Percentiles rank a stretch among this genome's conserved stretches.
Conservation (phyloP, 2,888 invertebrate species). For the Rhorus exstirpatorius region DNA sequence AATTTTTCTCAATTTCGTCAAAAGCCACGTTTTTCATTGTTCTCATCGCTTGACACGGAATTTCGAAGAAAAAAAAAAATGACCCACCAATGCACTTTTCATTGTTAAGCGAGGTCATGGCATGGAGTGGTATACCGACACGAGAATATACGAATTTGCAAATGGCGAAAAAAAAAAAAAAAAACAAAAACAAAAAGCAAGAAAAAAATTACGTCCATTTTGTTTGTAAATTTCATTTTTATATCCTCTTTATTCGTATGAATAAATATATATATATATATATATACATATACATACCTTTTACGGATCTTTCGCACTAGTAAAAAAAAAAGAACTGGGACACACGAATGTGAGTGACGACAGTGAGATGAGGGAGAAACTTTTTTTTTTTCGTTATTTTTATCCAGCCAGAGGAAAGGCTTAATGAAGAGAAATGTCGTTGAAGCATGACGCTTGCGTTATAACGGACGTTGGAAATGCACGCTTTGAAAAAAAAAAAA, state of each 20-base stretch:
- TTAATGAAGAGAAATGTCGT: conserved; percentile 75
- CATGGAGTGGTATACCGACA: too few relatives aligned
- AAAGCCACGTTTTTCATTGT: too few relatives aligned
- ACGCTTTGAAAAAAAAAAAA: conserved; percentile 24
- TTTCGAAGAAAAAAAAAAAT: not conserved
- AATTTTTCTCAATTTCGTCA: too few relatives aligned
- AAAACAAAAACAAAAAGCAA: not conserved
- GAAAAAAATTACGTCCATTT: conserved; percentile 39
- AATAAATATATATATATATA: too few relatives aligned
- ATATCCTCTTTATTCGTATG: not conserved
- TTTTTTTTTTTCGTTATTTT: conserved; percentile 34
- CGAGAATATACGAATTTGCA: too few relatives aligned
- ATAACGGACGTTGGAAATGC: conserved; percentile 48
- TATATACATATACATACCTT: not conserved
- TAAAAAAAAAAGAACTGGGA: conserved; percentile 9
- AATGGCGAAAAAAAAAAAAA: not conserved
- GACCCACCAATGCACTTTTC: conserved; percentile 5
- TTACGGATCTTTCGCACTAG: too few relatives aligned
- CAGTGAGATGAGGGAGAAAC: conserved; percentile 39
- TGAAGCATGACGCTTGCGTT: conserved; percentile 60
- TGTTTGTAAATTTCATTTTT: too few relatives aligned
- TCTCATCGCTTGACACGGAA: too few relatives aligned
- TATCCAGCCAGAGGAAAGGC: conserved; percentile 43
- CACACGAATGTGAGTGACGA: conserved; percentile 46
- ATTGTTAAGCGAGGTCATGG: not conserved